Base-by-base conservation (phyloP, 2,888 invertebrate species). In the Pseudococcus viburni region DNA sequence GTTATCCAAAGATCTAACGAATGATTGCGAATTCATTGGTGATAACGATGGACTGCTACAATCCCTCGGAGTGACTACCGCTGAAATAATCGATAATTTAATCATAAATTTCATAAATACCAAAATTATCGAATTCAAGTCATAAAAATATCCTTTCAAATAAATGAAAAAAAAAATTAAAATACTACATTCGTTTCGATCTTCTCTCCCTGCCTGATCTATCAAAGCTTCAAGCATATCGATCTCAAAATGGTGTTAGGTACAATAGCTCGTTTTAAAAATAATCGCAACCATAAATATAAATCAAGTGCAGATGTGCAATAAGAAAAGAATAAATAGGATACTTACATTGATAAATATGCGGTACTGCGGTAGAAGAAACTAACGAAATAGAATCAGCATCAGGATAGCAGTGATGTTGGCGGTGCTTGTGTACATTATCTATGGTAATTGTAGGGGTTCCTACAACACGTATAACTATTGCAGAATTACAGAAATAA, bases 51-150 rank as follows among this genome's bases (percentile, higher is more conserved):
- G 96, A 91, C 96, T 90, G 88, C 90, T 96, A 92, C 96, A 95
- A 91, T 96, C 96, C 90, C 96, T 95, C 15, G 95, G 95, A 39
- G 96, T 96, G 90, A 95, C 95, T 91, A 95, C 96, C 94, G 93
- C 91, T 89, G 91, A 90, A 91, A 90, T 88, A 89, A 51, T 12
- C 11, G 9, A 33, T 33, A 4, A 17, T 33, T 42, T 73, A 33
- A 33, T 33, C 17, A 22, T 15, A 1, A 17, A 17, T 73, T 73
- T 12, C 9, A 26, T 68, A 68, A 68, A 26, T 11, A 0, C 11
- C 0, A 7, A 8, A 5, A n/a, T 55, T 5, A 6, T 17, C 3
- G 26, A 11, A 73, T 73, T 5, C 33, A 33, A 33, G 5, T 55
- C 15, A 0, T 55, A 55, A 55, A 55, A 55, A 55, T 55, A 55